These are phyloP conservation scores for Tuta absoluta DNA, from an alignment of 2,888 invertebrate species.

Conservation along the genomic window DNA sequence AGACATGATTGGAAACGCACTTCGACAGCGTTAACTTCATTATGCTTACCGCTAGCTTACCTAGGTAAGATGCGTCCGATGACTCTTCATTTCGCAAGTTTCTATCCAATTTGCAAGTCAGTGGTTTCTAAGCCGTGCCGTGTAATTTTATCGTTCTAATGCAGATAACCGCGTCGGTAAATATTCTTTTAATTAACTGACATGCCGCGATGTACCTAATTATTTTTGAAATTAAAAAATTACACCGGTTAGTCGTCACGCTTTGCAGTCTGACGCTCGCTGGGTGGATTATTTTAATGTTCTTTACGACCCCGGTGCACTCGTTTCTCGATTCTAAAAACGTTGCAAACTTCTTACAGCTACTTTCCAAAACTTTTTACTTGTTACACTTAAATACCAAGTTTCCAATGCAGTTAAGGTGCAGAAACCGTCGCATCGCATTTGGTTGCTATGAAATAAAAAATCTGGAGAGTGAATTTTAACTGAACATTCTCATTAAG, in stretches of 20 bases:
- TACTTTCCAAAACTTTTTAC: slow-evolving; percentile 22
- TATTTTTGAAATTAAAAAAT: slow-evolving; percentile 70
- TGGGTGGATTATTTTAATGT: slow-evolving; percentile 47
- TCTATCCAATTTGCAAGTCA: slow-evolving; percentile 3
- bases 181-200: slow-evolving; percentile 67
- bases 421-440: neutral
- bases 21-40: neutral
- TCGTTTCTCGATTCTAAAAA: slow-evolving; percentile 27
- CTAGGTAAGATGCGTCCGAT: neutral
- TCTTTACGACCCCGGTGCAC: slow-evolving; percentile 43
- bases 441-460: slow-evolving; percentile 14
- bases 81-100: slow-evolving; percentile 19
- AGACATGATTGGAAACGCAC: neutral
- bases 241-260: slow-evolving; percentile 67
- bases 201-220: slow-evolving; percentile 59
- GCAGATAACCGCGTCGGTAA: slow-evolving; percentile 36
- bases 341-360: slow-evolving; percentile 9
- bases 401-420: neutral
- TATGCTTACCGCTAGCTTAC: slow-evolving; percentile 2
- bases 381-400: neutral
- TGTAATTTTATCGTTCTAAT: slow-evolving; percentile 12
- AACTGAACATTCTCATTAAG: neutral
- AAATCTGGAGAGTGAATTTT: neutral
- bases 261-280: slow-evolving; percentile 48
- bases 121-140: slow-evolving; percentile 1